Percentiles rank a stretch among this genome's conserved stretches.
Conservation (phyloP, 1,140 invertebrate species). For the Carposina sasakii region DNA sequence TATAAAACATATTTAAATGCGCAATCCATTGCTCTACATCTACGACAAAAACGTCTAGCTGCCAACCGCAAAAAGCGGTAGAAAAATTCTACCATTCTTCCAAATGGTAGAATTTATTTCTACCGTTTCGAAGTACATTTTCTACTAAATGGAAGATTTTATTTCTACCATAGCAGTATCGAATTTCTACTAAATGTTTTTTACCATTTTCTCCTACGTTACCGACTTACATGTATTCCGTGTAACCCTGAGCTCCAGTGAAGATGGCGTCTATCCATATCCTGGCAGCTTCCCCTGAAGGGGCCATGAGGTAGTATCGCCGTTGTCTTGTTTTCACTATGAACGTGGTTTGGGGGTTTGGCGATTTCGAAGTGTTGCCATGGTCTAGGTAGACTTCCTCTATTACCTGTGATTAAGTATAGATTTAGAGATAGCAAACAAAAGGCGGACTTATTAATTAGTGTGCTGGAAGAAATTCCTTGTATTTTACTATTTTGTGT, state of each 20-base stretch:
- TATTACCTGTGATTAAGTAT: conserved; percentile 81
- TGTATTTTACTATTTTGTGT: too few species aligned
- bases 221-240: conserved; percentile 65
- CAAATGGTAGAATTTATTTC: too few species aligned
- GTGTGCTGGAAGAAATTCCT: too few species aligned
- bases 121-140: too few species aligned
- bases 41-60: too few species aligned
- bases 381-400: conserved; percentile 98
- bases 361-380: conserved; percentile 92
- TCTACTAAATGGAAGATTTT: conserved; percentile 7
- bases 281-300: conserved; percentile 93
- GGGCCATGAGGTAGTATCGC: conserved; percentile 93
- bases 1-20: too few species aligned
- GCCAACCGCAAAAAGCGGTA: too few species aligned
- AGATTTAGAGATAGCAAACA: too few species aligned
- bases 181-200: not conserved
- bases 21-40: too few species aligned
- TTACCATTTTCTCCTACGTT: conserved; percentile 31
- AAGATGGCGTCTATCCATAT: conserved; percentile 97
- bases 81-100: too few species aligned
- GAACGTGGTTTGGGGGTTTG: conserved; percentile 92
- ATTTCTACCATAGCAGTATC: not conserved
- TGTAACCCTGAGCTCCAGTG: conserved; percentile 68
- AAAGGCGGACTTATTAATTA: too few species aligned
- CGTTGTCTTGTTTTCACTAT: conserved; percentile 96